Percentiles rank a stretch among this genome's conserved stretches.
Evolutionary conservation across 1,140 invertebrate genomes (phyloP).

Genomic region (Calosoma granatense): DNA sequence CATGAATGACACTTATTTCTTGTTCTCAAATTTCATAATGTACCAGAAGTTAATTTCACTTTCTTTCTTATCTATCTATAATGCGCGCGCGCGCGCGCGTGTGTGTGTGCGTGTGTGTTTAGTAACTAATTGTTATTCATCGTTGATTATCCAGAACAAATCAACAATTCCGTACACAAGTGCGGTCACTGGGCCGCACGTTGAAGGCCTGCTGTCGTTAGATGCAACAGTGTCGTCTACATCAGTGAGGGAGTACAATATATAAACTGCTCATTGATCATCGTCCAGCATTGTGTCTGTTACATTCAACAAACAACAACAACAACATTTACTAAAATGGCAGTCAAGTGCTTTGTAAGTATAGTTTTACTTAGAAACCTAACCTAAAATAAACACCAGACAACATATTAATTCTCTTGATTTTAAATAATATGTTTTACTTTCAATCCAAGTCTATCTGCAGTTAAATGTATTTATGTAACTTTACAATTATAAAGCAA

Average conservation of each 20-base stretch:
- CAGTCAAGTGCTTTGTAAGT: background rate
- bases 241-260: background rate
- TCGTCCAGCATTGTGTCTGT: background rate
- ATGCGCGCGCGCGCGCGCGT: too few species aligned
- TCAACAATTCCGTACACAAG: background rate
- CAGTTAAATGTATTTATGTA: too few species aligned
- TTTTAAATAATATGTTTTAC: too few species aligned
- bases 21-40: too few species aligned
- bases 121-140: too few species aligned
- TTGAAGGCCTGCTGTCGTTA: background rate
- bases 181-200: background rate
- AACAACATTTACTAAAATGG: background rate
- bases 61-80: too few species aligned
- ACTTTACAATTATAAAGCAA: too few species aligned
- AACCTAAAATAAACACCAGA: background rate
- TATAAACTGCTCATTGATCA: background rate
- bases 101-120: too few species aligned
- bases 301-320: background rate
- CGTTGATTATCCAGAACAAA: background rate
- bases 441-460: too few species aligned
- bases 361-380: background rate
- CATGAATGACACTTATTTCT: too few species aligned
- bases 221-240: background rate
- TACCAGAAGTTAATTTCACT: too few species aligned
- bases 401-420: too few species aligned